Evolutionary conservation across 2,888 invertebrate species (phyloP).

Genomic region (Chloroclysta siterata): DNA sequence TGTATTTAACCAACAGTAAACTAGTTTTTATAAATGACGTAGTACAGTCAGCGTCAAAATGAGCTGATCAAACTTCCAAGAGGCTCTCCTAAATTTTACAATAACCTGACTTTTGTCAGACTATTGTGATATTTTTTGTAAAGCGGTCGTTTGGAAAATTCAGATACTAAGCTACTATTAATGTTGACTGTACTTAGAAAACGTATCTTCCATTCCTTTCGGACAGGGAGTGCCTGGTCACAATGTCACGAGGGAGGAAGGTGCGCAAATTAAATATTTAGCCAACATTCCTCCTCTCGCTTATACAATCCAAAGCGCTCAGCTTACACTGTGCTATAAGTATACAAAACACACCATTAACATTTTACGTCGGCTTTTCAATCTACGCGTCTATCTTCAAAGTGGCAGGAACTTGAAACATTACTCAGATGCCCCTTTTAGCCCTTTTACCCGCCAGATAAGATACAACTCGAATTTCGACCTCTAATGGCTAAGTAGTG

Average conservation of each 20-base stretch:
- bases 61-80: too few species aligned
- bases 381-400: conserved; percentile 35
- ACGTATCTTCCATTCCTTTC: conserved; percentile 27
- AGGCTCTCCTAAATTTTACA: too few species aligned
- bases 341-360: conserved; percentile 31
- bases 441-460: conserved; percentile 35
- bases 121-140: too few species aligned
- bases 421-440: conserved; percentile 36
- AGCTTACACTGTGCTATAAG: conserved; percentile 21
- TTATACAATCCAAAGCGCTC: conserved; percentile 41
- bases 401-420: conserved; percentile 36
- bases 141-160: too few species aligned
- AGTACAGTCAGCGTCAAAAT: too few species aligned
- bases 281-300: conserved; percentile 45
- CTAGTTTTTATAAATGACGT: too few species aligned
- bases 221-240: conserved; percentile 18
- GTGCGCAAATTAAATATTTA: conserved; percentile 51
- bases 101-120: too few species aligned
- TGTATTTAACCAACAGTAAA: too few species aligned
- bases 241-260: conserved; percentile 33
- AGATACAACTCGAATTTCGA: conserved; percentile 33
- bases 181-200: conserved; percentile 17
- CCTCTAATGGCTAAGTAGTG: conserved; percentile 37
- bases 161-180: too few species aligned
- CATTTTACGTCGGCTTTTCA: conserved; percentile 28